phyloP scores from a whole-genome alignment of 1,140 invertebrate species.

The Cataglyphis hispanica region DNA sequence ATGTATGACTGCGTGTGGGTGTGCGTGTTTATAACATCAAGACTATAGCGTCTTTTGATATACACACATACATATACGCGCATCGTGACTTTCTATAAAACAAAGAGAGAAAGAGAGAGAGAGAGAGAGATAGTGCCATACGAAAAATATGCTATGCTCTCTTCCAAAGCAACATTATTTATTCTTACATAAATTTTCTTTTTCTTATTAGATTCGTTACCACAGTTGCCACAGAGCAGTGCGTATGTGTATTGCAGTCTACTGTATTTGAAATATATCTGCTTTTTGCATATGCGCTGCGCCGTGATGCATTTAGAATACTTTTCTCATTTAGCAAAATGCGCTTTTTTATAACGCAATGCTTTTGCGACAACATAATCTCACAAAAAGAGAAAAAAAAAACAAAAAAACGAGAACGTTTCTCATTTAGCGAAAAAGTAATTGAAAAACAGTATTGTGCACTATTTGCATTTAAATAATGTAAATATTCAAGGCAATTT shows the following conservation, averaged over 20 bases:
- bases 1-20: too few species aligned
- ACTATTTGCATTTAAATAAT: neutral
- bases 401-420: neutral
- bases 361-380: neutral
- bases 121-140: too few species aligned
- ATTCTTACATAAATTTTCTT: neutral
- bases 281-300: neutral
- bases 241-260: neutral
- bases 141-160: neutral
- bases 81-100: too few species aligned
- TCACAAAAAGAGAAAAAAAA: too few species aligned
- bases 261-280: neutral
- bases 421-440: neutral
- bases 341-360: neutral
- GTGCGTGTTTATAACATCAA: too few species aligned
- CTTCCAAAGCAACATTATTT: conserved; percentile 6
- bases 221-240: neutral
- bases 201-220: conserved; percentile 3
- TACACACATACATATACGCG: too few species aligned
- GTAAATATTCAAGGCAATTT: neutral
- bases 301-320: neutral
- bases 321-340: neutral
- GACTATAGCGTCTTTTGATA: too few species aligned
- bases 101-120: too few species aligned
- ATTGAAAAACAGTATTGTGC: neutral